Evolutionary conservation across 2,797 vertebrate genomes (phyloP), one percentile per base, ranked within the genome.

Genomic region (Sebastes alutus): DNA sequence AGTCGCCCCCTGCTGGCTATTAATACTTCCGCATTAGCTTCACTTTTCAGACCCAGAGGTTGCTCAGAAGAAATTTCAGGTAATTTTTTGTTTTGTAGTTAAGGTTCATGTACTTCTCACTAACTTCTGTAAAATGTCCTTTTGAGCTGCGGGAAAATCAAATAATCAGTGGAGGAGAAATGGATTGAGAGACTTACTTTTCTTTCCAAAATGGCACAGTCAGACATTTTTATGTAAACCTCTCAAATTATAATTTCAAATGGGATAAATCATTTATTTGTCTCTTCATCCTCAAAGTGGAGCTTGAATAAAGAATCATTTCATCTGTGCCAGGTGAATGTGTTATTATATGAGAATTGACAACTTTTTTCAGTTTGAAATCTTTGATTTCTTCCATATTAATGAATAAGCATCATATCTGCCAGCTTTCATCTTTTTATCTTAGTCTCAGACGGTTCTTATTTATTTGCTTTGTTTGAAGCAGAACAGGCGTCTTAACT

Each of bases 191-290:
- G 23, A 63, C 35, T 66, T 75, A 27, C 4, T 59, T 78, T 85
- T 49, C 12, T 27, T 18, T 58, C 62, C 33, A 18, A 77, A 84
- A 68, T 70, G 4, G 23, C 25, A 75, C 33, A 85, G 73, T 9
- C 4, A 42, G 56, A 14, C 5, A 8, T 71, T 66, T 70, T 72
- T 27, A 46, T 16, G 54, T 61, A 56, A 80, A 49, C n/a, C 23
- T 81, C 42, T 67, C 16, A 71, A 69, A 83, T 87, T 77, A 75
- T 73, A 68, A 89, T 87, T 88, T 87, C 62, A 84, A 75, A 83
- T 58, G 13, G 58, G 56, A 87, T 87, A 35, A 78, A 80, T 84
- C 11, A 74, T 80, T 82, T 64, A 78, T 83, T 79, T 77, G 32
- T 35, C 56, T 56, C 6, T 76, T 81, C 22, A 82, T 83, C 77